phyloP scores from a whole-genome alignment of 2,797 vertebrate species.

The Australoheros facetus region DNA sequence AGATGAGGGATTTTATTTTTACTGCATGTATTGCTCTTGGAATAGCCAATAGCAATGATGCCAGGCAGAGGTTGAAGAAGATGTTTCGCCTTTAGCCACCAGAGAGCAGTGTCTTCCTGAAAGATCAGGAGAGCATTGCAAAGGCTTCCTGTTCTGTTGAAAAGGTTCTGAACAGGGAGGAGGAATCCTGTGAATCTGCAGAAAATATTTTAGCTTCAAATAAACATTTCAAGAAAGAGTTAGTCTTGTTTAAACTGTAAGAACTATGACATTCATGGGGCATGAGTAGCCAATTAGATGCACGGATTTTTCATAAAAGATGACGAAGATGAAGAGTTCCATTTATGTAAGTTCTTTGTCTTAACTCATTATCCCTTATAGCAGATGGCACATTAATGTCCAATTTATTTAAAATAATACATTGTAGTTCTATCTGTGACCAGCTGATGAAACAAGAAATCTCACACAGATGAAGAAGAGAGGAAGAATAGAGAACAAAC shows the following conservation, averaged over 20 bases:
- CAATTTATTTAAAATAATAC: no score
- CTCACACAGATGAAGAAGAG: neutral
- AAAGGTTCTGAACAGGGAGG: neutral
- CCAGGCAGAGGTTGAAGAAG: neutral
- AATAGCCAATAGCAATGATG: fast-evolving
- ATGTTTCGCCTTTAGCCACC: neutral
- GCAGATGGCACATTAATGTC: neutral
- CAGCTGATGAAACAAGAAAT: neutral
- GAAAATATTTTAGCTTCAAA: neutral
- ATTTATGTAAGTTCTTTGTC: no score
- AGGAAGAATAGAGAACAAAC: neutral
- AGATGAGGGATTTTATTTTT: neutral
- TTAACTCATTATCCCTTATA: neutral
- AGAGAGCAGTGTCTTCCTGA: neutral
- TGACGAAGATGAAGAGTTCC: no score
- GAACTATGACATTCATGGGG: neutral
- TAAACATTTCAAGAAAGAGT: neutral
- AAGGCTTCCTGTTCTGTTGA: fast-evolving
- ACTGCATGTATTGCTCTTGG: no score
- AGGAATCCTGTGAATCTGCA: neutral
- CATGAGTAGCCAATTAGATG: neutral
- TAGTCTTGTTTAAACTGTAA: neutral
- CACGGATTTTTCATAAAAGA: neutral
- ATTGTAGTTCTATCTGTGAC: neutral
- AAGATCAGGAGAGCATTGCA: neutral